Base-by-base conservation (phyloP, 2,888 invertebrate species). In the Allygus modestus region DNA sequence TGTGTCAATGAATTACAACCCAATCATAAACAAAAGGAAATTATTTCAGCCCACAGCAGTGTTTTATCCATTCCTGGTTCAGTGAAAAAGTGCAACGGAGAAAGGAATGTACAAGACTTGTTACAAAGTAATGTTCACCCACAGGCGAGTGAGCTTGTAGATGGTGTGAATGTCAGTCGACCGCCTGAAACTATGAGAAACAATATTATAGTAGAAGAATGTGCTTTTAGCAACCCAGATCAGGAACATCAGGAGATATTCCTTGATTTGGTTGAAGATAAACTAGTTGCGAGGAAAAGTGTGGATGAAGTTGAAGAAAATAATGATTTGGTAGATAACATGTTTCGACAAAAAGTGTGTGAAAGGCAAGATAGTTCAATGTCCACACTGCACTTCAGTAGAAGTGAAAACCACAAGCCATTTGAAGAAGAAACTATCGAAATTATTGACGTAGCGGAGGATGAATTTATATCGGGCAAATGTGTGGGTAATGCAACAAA, bases 181-280 rank as follows among this genome's bases (percentile, higher is more conserved):
- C 17, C 4, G n/a, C 51, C 9, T 51, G 51, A 51, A 51, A 51
- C n/a, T 2, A 23, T 23, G 17, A 58, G 23, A 5, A 26, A 20
- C 54, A 54, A 54, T 46, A 37, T 58, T 20, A 5, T 58, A 58
- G 17, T 58, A 9, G 58, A 58, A 58, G 58, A 58, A 26, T 12
- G 26, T 58, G 2, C 58, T 9, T 20, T 58, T 23, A 23, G 23
- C 26, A 15, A 7, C 7, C 2, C 2, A 23, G 58, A 23, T 20
- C 20, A 58, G 51, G 23, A 9, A 23, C 5, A 23, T 54, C 54
- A 65, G 31, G 65, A 65, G 17, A 65, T 65, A 12, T 65, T 65
- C 20, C 65, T 65, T 28, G 65, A 65, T 65, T 65, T 65, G 28
- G 65, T 65, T 15, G 65, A 65, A 65, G 65, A 65, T 17, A 65